Evolutionary conservation across 2,888 invertebrate species (phyloP), one percentile per base, ranked within the genome.

Genomic region (Nematopogon swammerdamellus): DNA sequence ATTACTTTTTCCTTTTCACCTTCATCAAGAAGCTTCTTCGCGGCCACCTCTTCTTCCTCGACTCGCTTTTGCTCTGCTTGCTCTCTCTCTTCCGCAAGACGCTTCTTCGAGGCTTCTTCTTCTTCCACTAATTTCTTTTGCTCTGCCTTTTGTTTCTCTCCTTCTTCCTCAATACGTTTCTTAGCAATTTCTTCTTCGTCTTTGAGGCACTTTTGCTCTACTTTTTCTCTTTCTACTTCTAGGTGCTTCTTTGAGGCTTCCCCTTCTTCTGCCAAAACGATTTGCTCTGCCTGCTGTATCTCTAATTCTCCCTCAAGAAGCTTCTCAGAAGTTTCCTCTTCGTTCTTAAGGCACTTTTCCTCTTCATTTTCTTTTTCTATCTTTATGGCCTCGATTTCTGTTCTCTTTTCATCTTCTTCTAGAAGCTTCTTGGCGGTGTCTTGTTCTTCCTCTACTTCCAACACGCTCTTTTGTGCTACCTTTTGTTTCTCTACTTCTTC

Each of bases 31-130:
- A 45, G 45, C 44, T 50, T 49, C 53, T 47, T 49, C 48, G 50
- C 20, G 46, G 42, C 47, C 51, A 58, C 55, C 25, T 46, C 36
- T 44, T 49, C 47, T 48, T 58, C 51, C 29, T 52, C 51, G 48
- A 51, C 53, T 49, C 51, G 55, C 50, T 54, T 55, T 53, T 50
- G 52, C 49, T 56, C 57, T 47, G 16, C 17, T 47, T 44, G 52
- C 52, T 52, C 51, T 53, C 54, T 54, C 50, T 54, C 53, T 20
- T 46, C 14, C 50, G 18, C 17, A 44, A 14, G 2, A 25, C 43
- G 44, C 44, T 50, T 42, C 11, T 47, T 20, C n/a, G 3, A n/a
- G 44, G 47, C 44, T 47, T 52, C 25, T 49, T 54, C 47, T 52
- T 46, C 14, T 44, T 52, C n/a, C 42, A 51, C 44, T 18, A 20